These are phyloP conservation scores for Matsumyia berberina DNA, from an alignment of 2,888 invertebrate species.

Conservation along the genomic window DNA sequence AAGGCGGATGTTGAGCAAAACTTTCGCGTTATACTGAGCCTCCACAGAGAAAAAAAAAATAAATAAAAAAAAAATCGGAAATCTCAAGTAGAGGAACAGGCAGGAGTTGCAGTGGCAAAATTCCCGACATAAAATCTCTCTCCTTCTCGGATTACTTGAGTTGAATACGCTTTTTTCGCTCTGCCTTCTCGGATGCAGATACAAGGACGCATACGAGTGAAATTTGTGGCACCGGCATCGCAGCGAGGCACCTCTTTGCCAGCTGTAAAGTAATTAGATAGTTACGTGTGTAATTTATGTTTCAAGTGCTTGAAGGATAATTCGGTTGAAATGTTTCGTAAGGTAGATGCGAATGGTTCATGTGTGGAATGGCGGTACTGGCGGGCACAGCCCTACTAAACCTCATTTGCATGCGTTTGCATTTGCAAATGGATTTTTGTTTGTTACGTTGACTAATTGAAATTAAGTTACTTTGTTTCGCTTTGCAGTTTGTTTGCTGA, in stretches of 20 bases:
- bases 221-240: constrained; percentile 33
- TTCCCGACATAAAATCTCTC: constrained; percentile 35
- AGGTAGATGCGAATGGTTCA: constrained; percentile 35
- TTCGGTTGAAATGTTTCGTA: constrained; percentile 68
- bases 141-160: constrained; percentile 62
- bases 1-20: constrained; percentile 46
- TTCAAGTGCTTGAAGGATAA: constrained; percentile 75
- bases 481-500: constrained; percentile 12
- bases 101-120: constrained; percentile 26
- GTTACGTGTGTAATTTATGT: constrained; percentile 76
- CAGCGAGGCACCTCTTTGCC: constrained; percentile 35
- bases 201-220: constrained; percentile 18
- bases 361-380: background rate
- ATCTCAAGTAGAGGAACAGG: constrained; percentile 27
- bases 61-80: constrained; percentile 9
- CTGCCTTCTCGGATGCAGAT: constrained; percentile 1
- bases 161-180: constrained; percentile 1
- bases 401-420: constrained; percentile 75
- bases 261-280: constrained; percentile 73
- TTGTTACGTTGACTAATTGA: constrained; percentile 75
- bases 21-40: constrained; percentile 46
- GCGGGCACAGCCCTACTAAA: constrained; percentile 14
- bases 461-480: constrained; percentile 73
- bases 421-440: constrained; percentile 73
- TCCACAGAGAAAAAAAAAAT: background rate